A percentile compares a stretch with the other conserved stretches of the same genome.
phyloP scores from a whole-genome alignment of 2,113 vertebrate genomes.

The Zosterops japonicus region DNA sequence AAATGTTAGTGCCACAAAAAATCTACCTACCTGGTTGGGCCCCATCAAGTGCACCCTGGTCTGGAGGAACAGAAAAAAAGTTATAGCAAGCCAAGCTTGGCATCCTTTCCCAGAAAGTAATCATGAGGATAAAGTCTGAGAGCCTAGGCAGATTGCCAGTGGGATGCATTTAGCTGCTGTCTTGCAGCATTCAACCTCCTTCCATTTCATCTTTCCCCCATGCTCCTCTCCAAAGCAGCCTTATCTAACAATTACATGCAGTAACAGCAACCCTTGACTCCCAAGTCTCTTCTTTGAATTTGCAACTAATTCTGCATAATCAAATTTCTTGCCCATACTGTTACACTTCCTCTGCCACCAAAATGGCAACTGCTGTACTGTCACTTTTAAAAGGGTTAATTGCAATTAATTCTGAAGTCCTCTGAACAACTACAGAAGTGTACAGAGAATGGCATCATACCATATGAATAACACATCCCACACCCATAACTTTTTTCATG shows the following conservation, averaged over 20 bases:
- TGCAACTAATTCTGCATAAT: background rate
- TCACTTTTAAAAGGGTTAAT: background rate
- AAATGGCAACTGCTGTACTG: background rate
- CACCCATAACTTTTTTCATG: background rate
- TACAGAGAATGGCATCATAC: background rate
- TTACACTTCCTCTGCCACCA: background rate
- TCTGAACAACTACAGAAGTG: background rate
- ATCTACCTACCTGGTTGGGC: slow-evolving; percentile 72
- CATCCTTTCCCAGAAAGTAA: background rate
- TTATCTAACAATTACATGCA: background rate
- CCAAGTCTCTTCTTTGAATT: background rate
- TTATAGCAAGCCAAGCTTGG: slow-evolving; percentile 34
- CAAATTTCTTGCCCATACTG: background rate
- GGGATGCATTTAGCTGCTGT: background rate
- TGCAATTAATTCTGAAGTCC: background rate
- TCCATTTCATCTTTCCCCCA: background rate
- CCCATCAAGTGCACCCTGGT: slow-evolving; percentile 73
- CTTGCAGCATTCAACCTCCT: background rate
- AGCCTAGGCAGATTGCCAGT: background rate
- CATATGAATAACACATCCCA: background rate
- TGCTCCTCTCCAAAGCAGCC: background rate
- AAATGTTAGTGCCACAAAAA: slow-evolving; percentile 43
- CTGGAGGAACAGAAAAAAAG: slow-evolving; percentile 74
- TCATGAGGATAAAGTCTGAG: background rate
- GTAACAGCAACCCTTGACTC: background rate